Evolutionary conservation across 1,140 invertebrate species (phyloP), one percentile per base, ranked within the genome.

Genomic region (Lepidostoma basale): DNA sequence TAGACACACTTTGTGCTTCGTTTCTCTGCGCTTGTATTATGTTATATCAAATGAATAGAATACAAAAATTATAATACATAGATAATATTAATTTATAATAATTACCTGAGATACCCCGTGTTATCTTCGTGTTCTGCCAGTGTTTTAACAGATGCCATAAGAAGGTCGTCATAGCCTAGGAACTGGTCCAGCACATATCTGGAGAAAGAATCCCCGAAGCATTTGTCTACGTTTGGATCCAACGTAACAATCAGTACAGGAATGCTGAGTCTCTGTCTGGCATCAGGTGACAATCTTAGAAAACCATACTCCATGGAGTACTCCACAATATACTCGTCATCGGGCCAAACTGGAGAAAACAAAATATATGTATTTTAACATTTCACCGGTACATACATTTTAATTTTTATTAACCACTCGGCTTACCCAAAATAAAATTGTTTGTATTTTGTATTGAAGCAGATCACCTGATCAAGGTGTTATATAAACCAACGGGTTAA

Each of bases 291-390:
- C 12, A 99, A 81, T 3, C 97, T 86, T 33, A 99, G 82, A 77
- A 98, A 96, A 1, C 98, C 97, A 81, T 99, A 98, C 79, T 99
- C 96, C 67, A 98, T 82, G 1, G 97, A 95, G 85, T 98, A 99
- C 79, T 99, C 98, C 3, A 99, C 91, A 33, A 99, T 98, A 77
- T 98, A 98, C 76, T 96, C 92, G 74, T 98, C 95, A 74, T 96
- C 92, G 77, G 87, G 81, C 89, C 90, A 91, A 59, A 88, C 91
- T 88, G 74, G 68, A 83, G 78, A 65, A 68, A 14, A 56, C 52
- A 23, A 39, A 39, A 28, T 52, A 54, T 16, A 14, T 36, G 33
- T 36, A 36, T 36, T 3, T 12, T 9, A 2, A 36, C 1, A 36
- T 36, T 36, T 1, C 1, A 36, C 10, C 5, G 1, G n/a, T n/a